Conservation (phyloP, 2,797 vertebrate species). For the Karalla daura region DNA sequence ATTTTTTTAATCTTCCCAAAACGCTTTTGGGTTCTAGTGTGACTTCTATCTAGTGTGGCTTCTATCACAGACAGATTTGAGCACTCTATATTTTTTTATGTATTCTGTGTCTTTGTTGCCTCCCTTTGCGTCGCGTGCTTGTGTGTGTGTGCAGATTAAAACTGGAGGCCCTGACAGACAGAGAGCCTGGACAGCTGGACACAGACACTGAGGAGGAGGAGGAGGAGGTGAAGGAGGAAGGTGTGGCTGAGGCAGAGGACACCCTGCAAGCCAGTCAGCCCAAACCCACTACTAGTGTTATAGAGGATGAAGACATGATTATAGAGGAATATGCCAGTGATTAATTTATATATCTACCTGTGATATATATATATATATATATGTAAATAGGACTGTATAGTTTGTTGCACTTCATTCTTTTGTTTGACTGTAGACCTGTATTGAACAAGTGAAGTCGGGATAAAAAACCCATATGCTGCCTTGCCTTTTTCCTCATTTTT, state of each 20-base stretch:
- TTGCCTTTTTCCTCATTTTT: no score
- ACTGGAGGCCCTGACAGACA: slow-evolving; percentile 90
- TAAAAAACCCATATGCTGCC: no score
- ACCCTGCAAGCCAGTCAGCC: slow-evolving; percentile 89
- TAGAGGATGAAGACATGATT: slow-evolving; percentile 85
- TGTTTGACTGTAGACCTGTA: no score
- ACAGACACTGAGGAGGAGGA: slow-evolving; percentile 61
- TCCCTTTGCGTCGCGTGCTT: not conserved
- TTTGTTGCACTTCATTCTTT: no score
- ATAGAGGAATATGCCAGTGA: slow-evolving; percentile 94
- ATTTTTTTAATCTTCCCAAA: not conserved
- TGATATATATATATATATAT: no score
- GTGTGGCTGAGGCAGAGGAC: slow-evolving; percentile 32
- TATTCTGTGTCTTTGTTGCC: not conserved
- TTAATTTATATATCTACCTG: no score
- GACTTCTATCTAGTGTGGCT: not conserved
- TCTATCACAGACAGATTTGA: not conserved
- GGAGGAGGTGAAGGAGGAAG: slow-evolving; percentile 26
- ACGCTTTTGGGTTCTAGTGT: not conserved
- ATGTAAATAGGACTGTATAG: no score
- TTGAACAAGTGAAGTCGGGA: no score
- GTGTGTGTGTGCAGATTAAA: slow-evolving; percentile 80
- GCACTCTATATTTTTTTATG: not conserved
- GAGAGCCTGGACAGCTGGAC: slow-evolving; percentile 84
- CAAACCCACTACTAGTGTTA: slow-evolving; percentile 76